phyloP scores from a whole-genome alignment of 2,113 vertebrate species.

The Scatophagus argus region DNA sequence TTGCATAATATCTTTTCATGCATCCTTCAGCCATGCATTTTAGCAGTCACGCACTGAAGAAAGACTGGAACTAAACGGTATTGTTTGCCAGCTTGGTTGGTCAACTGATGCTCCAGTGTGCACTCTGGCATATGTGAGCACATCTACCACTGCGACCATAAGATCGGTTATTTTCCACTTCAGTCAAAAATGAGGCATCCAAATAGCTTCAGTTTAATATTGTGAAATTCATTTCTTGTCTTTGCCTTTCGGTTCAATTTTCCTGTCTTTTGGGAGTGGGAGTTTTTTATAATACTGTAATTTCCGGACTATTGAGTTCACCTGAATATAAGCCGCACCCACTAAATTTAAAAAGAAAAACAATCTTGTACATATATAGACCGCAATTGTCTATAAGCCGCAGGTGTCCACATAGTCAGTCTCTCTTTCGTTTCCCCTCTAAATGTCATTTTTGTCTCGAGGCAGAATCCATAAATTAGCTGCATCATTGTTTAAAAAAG shows the following conservation, averaged over 20 bases:
- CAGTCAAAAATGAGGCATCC: neutral
- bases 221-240: neutral
- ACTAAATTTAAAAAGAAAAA: no score
- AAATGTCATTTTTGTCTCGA: no score
- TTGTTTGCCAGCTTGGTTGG: neutral
- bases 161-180: neutral
- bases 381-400: no score
- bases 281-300: neutral
- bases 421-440: no score
- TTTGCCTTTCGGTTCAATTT: neutral
- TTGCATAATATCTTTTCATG: constrained; percentile 28
- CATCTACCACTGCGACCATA: neutral
- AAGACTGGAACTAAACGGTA: constrained; percentile 7
- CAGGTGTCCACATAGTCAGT: no score
- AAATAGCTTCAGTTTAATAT: neutral
- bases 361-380: no score
- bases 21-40: constrained; percentile 9
- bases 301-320: no score
- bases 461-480: no score
- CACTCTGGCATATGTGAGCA: no score
- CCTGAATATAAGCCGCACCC: no score
- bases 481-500: no score
- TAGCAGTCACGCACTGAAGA: neutral
- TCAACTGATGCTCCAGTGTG: neutral
- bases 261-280: neutral